A percentile compares a stretch with the other conserved stretches of the same genome.
phyloP scores from a whole-genome alignment of 2,888 invertebrate genomes.

The Rhorus exstirpatorius region DNA sequence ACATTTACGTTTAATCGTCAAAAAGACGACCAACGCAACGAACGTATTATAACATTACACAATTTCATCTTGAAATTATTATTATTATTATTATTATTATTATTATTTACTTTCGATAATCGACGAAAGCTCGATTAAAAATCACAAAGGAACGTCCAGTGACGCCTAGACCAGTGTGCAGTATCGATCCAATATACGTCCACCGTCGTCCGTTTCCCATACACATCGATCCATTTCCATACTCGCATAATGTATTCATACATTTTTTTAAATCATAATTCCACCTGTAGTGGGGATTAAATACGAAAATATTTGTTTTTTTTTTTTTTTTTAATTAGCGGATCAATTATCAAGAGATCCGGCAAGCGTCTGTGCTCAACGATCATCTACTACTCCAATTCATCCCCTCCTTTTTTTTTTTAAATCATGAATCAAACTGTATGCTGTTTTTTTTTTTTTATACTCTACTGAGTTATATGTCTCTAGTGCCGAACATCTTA shows the following conservation, averaged over 20 bases:
- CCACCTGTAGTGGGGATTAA: constrained; percentile 33
- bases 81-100: constrained; percentile 1
- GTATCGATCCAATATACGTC: constrained; percentile 38
- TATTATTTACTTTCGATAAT: constrained; percentile 15
- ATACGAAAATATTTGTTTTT: constrained; percentile 48
- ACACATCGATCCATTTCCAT: constrained; percentile 50
- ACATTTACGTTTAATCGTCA: constrained; percentile 63
- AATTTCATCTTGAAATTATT: constrained; percentile 19
- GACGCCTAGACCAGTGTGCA: constrained; percentile 39
- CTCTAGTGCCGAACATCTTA: constrained; percentile 78
- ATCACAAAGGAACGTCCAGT: constrained; percentile 25
- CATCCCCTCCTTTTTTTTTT: constrained; percentile 67
- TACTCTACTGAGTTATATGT: constrained; percentile 79
- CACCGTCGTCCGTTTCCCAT: constrained; percentile 67
- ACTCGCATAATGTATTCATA: constrained; percentile 51
- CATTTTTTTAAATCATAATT: constrained; percentile 56
- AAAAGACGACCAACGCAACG: constrained; percentile 33
- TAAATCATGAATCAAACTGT: constrained; percentile 59
- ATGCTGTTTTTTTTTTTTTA: constrained; percentile 75
- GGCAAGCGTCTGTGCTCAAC: constrained; percentile 75
- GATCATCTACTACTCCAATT: constrained; percentile 52
- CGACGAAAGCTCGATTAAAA: constrained; percentile 12
- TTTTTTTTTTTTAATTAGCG: constrained; percentile 71
- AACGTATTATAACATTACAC: constrained; percentile 42
- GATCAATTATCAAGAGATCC: constrained; percentile 75